Evolutionary conservation across 2,113 vertebrate species (phyloP), one percentile per base, ranked within the genome.

Genomic region (Lophotis ruficrista): DNA sequence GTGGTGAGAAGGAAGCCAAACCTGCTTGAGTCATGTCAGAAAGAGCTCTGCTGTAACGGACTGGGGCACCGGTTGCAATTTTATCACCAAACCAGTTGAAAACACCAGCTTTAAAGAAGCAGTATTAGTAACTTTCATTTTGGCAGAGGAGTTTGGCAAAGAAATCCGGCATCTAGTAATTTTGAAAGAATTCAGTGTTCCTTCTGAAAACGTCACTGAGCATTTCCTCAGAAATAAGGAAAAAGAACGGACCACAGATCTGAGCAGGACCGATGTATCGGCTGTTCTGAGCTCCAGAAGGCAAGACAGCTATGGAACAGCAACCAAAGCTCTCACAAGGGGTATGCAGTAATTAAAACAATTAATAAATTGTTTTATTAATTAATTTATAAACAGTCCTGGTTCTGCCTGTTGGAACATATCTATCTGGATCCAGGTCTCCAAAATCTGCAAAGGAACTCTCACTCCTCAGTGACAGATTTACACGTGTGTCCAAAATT

Each of bases 401-500:
- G 19, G 21, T 70, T 61, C n/a, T 50, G 41, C 22, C 35, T 41
- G 33, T 0, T 58, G 65, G 60, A 79, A 47, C 8, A 30, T 0
- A 8, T 2, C 2, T 8, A 12, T 20, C 5, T 10, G n/a, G 12
- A 53, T 5, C 37, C 1, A 21, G 8, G 12, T 28, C 50, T 41
- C 5, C 8, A 68, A 21, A 50, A 25, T 7, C 13, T 41, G 21
- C 45, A 9, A 14, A 47, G 20, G 22, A 58, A 9, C 25, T 56
- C 45, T 64, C 8, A 27, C 19, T 18, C 45, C 43, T 27, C 25
- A 11, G 41, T 11, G n/a, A 56, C 6, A 16, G 9, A 58, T 50
- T 64, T 11, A 10, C 9, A 35, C 0, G 0, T 2, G 21, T 14
- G 6, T 4, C 65, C 83, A 47, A 76, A 90, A 53, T 35, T 1